Percentiles rank a stretch among this genome's conserved stretches.
Conservation (phyloP, 2,113 vertebrate species). For the Sitta europaea region DNA sequence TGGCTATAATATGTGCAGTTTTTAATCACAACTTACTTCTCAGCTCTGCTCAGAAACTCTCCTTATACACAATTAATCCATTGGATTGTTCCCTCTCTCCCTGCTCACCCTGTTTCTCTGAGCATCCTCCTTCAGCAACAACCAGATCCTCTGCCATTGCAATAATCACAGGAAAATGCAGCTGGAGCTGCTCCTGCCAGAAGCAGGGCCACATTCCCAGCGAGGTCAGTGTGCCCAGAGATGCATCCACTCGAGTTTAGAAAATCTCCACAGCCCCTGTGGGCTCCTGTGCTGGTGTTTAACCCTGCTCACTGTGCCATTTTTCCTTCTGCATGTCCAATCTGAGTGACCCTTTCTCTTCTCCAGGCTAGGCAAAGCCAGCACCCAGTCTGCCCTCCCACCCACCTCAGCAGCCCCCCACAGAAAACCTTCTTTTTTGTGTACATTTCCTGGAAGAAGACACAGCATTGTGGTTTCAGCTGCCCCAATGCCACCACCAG, state of each 20-base stretch:
- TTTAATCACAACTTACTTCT: not conserved
- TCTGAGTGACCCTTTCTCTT: not conserved
- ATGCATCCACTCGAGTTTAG: accelerated
- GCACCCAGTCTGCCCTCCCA: not conserved
- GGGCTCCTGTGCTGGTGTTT: not conserved
- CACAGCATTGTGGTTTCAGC: not conserved
- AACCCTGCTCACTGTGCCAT: accelerated
- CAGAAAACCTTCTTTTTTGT: not conserved
- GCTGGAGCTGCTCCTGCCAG: not conserved
- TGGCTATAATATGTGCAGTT: not conserved
- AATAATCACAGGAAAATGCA: not conserved
- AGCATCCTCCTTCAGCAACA: not conserved
- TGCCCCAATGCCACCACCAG: not conserved
- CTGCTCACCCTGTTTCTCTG: not conserved
- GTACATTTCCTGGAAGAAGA: accelerated
- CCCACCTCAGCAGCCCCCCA: not conserved
- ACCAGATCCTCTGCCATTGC: accelerated
- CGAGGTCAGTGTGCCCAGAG: not conserved
- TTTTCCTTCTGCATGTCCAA: not conserved
- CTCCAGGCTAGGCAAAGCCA: not conserved
- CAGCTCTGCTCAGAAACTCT: not conserved
- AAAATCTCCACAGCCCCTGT: not conserved
- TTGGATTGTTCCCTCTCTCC: accelerated
- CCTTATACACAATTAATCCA: not conserved
- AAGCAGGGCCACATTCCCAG: not conserved